These are phyloP conservation scores for Etheostoma cragini DNA, from an alignment of 2,113 vertebrate species.

Conservation along the genomic window DNA sequence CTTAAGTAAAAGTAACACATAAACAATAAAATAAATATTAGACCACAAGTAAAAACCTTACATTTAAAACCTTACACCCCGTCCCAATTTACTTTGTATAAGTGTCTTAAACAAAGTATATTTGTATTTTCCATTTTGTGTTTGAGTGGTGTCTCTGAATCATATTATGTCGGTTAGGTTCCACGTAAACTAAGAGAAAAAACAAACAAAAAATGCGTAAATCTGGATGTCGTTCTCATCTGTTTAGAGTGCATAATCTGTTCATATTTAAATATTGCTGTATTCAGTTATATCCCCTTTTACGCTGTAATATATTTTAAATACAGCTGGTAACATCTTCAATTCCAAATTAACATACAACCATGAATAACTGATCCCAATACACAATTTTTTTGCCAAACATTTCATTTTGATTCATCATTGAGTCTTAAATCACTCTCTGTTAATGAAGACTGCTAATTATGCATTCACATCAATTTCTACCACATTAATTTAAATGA, in stretches of 20 bases:
- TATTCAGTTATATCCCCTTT: background rate
- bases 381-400: conserved; percentile 33
- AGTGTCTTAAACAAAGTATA: no score
- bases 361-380: conserved; percentile 6
- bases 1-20: no score
- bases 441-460: conserved; percentile 53
- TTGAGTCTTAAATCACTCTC: conserved; percentile 42
- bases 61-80: no score
- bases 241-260: background rate
- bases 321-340: conserved; percentile 18
- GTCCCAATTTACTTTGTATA: no score
- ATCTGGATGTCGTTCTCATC: background rate
- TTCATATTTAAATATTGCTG: conserved; percentile 1
- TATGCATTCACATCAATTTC: conserved; percentile 52
- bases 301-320: conserved; percentile 7
- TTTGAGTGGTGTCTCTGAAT: background rate
- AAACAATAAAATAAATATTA: no score
- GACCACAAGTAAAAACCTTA: no score
- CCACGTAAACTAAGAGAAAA: background rate
- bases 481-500: conserved; percentile 50
- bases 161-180: background rate
- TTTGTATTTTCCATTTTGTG: background rate
- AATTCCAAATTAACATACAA: conserved; percentile 19
- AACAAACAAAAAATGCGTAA: background rate
- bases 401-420: conserved; percentile 47